Conservation (phyloP, 1,140 invertebrate species). For the Drosophila arizonae region DNA sequence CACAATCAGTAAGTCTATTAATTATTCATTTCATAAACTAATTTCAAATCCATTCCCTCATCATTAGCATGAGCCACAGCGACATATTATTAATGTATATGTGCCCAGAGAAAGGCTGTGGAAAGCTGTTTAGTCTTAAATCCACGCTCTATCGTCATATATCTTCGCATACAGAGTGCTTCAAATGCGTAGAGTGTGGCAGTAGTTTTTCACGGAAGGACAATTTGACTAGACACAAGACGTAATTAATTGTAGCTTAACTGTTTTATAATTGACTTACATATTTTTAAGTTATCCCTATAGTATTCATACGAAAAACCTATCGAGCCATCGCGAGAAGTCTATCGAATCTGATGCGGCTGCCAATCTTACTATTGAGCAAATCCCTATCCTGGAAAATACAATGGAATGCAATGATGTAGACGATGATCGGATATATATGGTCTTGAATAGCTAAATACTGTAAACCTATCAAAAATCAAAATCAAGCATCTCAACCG, state of each 20-base stretch:
- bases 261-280: not conserved
- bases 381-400: not conserved
- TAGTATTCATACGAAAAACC: constrained; percentile 9
- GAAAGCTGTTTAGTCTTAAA: constrained; percentile 26
- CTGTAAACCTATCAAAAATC: constrained; percentile 21
- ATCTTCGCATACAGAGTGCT: constrained; percentile 10
- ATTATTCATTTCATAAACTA: not conserved
- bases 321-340: too few relatives aligned
- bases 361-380: too few relatives aligned
- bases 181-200: constrained; percentile 13
- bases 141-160: constrained; percentile 21
- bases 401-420: not conserved
- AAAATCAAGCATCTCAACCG: not conserved
- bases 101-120: constrained; percentile 19
- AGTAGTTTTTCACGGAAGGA: constrained; percentile 25
- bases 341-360: not conserved
- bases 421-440: constrained; percentile 9
- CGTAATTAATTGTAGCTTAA: not conserved
- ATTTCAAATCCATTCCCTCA: not conserved
- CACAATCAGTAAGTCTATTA: constrained; percentile 20
- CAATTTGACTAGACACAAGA: constrained; percentile 29
- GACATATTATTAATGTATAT: constrained; percentile 20
- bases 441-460: not conserved
- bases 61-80: constrained; percentile 20
- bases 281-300: not conserved